These are phyloP conservation scores for Drosophila equinoxialis DNA, from an alignment of 1,140 invertebrate species.

Conservation along the genomic window DNA sequence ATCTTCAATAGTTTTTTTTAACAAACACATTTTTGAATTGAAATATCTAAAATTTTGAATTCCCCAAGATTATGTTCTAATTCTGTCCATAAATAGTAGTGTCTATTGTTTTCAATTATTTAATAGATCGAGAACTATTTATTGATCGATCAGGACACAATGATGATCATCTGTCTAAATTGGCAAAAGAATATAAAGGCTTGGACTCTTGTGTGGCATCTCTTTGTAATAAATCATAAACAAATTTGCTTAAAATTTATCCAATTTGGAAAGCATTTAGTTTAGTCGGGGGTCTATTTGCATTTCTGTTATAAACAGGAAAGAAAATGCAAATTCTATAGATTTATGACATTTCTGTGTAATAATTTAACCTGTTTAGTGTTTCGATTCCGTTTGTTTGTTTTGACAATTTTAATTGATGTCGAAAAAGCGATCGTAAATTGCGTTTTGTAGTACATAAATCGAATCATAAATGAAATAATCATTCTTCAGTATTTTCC, in stretches of 20 bases:
- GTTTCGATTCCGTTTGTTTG: not conserved
- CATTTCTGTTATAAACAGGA: constrained; percentile 5
- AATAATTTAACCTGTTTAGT: constrained; percentile 41
- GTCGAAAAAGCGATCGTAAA: constrained; percentile 48
- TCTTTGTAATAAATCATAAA: not conserved
- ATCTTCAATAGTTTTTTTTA: no score
- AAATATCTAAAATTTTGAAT: no score
- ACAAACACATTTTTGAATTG: no score
- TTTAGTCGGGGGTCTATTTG: not conserved
- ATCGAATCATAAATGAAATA: constrained; percentile 7
- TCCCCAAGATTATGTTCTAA: no score
- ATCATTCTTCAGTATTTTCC: not conserved
- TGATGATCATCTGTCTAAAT: not conserved
- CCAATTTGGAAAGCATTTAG: constrained; percentile 5
- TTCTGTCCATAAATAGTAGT: no score
- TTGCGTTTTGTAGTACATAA: constrained; percentile 37
- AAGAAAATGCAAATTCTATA: constrained; percentile 34
- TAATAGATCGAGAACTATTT: no score
- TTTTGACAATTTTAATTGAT: constrained; percentile 38
- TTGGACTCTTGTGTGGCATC: not conserved
- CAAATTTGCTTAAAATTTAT: not conserved
- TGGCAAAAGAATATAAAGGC: not conserved
- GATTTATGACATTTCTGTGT: constrained; percentile 36
- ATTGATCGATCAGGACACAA: no score
- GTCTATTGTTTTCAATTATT: no score